Evolutionary conservation across 2,888 invertebrate species (phyloP), one percentile per base, ranked within the genome.

Genomic region (Heteromyza rotundicornis): DNA sequence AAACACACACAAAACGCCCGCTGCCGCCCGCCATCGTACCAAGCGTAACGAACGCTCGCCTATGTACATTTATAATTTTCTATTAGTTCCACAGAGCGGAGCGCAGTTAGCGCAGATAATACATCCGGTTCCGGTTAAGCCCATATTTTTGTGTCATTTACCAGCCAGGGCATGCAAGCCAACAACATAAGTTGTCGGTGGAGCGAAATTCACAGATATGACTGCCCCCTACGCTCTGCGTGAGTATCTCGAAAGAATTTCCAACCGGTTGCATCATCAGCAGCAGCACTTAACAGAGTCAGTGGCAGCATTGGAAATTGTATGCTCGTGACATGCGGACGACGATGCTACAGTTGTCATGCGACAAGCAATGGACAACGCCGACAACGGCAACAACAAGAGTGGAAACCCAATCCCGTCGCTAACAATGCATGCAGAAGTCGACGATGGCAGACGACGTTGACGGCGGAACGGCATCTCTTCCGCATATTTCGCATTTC

Each of bases 61-160:
- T 47, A 47, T 17, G 47, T 55, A 59, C 56, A 74, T 74, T 69
- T 74, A 75, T 71, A 71, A 72, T 76, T 74, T 75, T 73, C 76
- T 75, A 76, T 73, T 76, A 73, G 77, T 73, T 73, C 70, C 76
- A 73, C 73, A 71, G 72, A 40, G 59, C 68, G 68, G 67, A 73
- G 77, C 76, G 74, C 78, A 82, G 82, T 82, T 82, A 80, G 83
- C 82, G 82, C 82, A 82, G 82, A 83, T 82, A 83, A 83, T 83
- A 81, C 81, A 81, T 83, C 82, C 82, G 83, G 80, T 83, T 83
- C 82, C 82, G 83, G 82, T 83, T 82, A 81, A 80, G 81, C 82
- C 82, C 82, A 82, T 79, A 76, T 81, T 82, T 77, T 75, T 75
- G 75, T 76, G 75, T 73, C 79, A 76, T 79, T 75, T 76, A 70